Evolutionary conservation across 2,888 invertebrate species (phyloP).

Genomic region (Noctuana brunneofusca): DNA sequence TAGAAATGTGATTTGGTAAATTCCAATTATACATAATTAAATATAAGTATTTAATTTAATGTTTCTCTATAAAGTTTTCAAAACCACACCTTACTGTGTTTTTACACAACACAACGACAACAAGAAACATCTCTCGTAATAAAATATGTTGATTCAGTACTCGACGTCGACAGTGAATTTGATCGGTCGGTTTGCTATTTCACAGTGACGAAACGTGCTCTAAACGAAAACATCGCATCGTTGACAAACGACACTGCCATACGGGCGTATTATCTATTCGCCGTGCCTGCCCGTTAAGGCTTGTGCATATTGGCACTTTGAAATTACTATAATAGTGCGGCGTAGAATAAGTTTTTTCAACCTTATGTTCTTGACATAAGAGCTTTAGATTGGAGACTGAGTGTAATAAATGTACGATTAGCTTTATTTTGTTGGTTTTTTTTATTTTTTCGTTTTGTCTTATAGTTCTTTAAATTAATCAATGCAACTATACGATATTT

Average conservation of each 20-base stretch:
- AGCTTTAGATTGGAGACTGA: no score
- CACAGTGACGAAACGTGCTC: constrained; percentile 22
- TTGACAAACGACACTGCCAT: constrained; percentile 27
- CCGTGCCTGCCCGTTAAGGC: constrained; percentile 1
- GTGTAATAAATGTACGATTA: no score
- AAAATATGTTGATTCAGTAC: constrained; percentile 18
- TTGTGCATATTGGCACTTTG: background rate
- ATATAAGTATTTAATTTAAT: no score
- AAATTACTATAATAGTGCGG: background rate
- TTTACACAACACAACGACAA: background rate
- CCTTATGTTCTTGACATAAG: no score
- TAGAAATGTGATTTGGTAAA: no score
- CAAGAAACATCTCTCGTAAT: background rate
- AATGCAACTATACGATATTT: no score
- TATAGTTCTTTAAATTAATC: no score
- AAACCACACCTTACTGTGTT: background rate
- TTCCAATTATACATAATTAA: no score
- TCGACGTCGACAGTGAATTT: constrained; percentile 18
- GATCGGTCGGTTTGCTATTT: constrained; percentile 20
- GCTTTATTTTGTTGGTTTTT: no score
- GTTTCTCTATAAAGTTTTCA: background rate
- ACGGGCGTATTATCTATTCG: constrained; percentile 21
- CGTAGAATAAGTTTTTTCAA: no score
- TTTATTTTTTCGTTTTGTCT: no score
- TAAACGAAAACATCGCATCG: constrained; percentile 25